Percentiles rank a stretch among this genome's conserved stretches.
Evolutionary conservation across 2,797 vertebrate genomes (phyloP).

Genomic region (Sebastes elongatus): DNA sequence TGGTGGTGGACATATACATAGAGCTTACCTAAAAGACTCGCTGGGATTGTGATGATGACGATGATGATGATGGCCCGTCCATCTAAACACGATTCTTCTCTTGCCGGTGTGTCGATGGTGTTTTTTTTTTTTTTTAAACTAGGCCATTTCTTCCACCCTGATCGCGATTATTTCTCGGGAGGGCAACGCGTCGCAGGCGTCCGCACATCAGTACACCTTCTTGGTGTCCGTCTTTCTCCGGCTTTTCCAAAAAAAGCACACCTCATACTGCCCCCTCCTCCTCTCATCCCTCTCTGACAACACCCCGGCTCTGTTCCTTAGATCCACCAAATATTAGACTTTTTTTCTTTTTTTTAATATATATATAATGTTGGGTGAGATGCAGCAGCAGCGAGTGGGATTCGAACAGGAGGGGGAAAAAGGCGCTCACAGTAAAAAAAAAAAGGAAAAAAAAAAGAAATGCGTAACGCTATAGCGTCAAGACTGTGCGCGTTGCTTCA

Average conservation of each 20-base stretch:
- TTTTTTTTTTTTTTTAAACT: constrained; percentile 51
- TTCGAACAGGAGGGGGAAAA: constrained; percentile 40
- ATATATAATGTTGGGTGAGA: constrained; percentile 37
- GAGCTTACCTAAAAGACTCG: constrained; percentile 73
- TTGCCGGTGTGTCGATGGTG: constrained; percentile 39
- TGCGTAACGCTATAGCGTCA: constrained; percentile 72
- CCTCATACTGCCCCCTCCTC: constrained; percentile 78
- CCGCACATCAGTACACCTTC: constrained; percentile 79
- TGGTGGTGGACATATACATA: constrained; percentile 50
- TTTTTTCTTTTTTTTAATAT: constrained; percentile 22
- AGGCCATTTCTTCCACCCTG: constrained; percentile 76
- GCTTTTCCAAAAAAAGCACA: constrained; percentile 80
- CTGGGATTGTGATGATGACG: constrained; percentile 58
- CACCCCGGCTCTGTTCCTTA: constrained; percentile 74
- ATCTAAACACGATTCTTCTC: constrained; percentile 56
- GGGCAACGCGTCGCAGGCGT: constrained; percentile 75
- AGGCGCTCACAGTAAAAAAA: constrained; percentile 49
- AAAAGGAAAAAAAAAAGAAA: constrained; percentile 4
- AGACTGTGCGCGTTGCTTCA: constrained; percentile 67
- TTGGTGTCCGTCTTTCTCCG: constrained; percentile 79
- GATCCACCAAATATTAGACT: constrained; percentile 70
- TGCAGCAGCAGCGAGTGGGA: constrained; percentile 49
- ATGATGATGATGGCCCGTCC: constrained; percentile 63
- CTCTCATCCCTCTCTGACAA: constrained; percentile 77
- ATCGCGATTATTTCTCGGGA: constrained; percentile 76